Evolutionary conservation across 2,888 invertebrate genomes (phyloP).

Genomic region (Tryphoninae sp.): DNA sequence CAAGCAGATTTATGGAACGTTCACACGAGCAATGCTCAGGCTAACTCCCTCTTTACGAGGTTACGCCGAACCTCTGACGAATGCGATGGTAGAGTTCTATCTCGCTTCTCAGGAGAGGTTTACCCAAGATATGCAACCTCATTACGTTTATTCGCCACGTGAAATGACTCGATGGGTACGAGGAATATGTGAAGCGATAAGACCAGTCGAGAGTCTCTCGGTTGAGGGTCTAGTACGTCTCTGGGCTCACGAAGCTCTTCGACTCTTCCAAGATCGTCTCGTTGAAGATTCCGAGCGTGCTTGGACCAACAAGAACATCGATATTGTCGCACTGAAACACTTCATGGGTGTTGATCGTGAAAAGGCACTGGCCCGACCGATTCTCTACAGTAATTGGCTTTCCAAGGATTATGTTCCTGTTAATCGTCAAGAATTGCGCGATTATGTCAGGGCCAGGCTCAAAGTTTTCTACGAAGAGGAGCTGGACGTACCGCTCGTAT

Average conservation of each 20-base stretch:
- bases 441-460: slow-evolving; percentile 97
- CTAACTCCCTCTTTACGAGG: slow-evolving; percentile 95
- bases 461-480: slow-evolving; percentile 99
- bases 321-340: slow-evolving; percentile 94
- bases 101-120: slow-evolving; percentile 97
- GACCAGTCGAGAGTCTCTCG: slow-evolving; percentile 94
- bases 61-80: slow-evolving; percentile 97
- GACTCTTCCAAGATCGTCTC: slow-evolving; percentile 97
- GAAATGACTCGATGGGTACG: slow-evolving; percentile 99
- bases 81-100: slow-evolving; percentile 99
- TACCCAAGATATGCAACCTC: slow-evolving; percentile 99
- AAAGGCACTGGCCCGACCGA: slow-evolving; percentile 94
- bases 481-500: slow-evolving; percentile 97
- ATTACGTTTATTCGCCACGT: slow-evolving; percentile 99
- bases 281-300: slow-evolving; percentile 96
- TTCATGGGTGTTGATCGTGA: slow-evolving; percentile 95
- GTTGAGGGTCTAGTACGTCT: slow-evolving; percentile 98
- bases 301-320: slow-evolving; percentile 99
- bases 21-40: slow-evolving; percentile 98
- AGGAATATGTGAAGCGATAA: slow-evolving; percentile 99
- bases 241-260: slow-evolving; percentile 99
- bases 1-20: slow-evolving; percentile 99
- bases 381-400: slow-evolving; percentile 99
- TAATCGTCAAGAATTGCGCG: slow-evolving; percentile 95
- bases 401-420: slow-evolving; percentile 99